Percentiles rank a stretch among this genome's conserved stretches.
phyloP scores from a whole-genome alignment of 2,797 vertebrate genomes.

The Buceros bicornis region DNA sequence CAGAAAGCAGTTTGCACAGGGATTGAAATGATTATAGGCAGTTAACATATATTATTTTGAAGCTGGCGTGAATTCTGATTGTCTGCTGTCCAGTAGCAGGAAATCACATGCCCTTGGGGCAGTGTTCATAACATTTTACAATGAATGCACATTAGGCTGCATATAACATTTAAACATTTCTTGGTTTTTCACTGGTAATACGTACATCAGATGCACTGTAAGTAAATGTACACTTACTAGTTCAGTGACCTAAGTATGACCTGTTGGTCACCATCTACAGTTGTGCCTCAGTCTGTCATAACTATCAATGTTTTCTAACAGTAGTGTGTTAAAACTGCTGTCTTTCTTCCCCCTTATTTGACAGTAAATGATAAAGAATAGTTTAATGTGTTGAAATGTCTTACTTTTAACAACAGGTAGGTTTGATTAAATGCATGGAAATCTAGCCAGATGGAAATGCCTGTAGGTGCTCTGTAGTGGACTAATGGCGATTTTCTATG shows the following conservation, averaged over 20 bases:
- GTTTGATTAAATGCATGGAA: conserved; percentile 14
- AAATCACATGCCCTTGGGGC: conserved; percentile 47
- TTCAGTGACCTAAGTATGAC: conserved; percentile 22
- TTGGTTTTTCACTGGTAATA: conserved; percentile 37
- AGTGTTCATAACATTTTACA: conserved; percentile 70
- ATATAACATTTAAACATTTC: conserved; percentile 63
- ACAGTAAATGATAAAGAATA: background rate
- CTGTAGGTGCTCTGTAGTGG: background rate
- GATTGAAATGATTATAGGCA: conserved; percentile 60
- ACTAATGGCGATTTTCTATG: background rate
- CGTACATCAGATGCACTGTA: conserved; percentile 61
- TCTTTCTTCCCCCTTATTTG: background rate
- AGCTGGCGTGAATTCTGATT: conserved; percentile 75
- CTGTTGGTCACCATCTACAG: background rate
- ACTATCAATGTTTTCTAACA: background rate
- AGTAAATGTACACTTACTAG: conserved; percentile 54
- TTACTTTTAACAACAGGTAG: background rate
- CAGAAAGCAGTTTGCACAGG: conserved; percentile 76
- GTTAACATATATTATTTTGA: conserved; percentile 62
- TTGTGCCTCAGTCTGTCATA: conserved; percentile 31
- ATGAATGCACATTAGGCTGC: conserved; percentile 74
- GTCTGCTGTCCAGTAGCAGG: conserved; percentile 39
- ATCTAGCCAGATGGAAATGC: background rate
- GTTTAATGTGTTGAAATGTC: background rate
- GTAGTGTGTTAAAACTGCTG: conserved; percentile 18